These are phyloP conservation scores for Myxocyprinus asiaticus DNA, from an alignment of 2,113 vertebrate genomes.

Conservation along the genomic window DNA sequence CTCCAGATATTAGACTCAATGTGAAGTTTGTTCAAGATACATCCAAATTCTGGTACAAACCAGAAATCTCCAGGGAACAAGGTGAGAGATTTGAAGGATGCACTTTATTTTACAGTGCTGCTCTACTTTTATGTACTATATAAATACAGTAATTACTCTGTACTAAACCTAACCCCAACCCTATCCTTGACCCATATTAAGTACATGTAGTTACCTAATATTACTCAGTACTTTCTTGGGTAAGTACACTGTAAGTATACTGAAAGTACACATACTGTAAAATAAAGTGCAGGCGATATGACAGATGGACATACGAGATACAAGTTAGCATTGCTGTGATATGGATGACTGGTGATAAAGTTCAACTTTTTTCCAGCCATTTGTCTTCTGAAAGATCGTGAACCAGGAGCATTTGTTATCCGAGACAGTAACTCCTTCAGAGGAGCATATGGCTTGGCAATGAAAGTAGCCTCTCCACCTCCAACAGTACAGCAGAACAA, in stretches of 20 bases:
- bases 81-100: slow-evolving; percentile 69
- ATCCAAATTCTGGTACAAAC: slow-evolving; percentile 98
- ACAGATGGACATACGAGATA: too few relatives aligned
- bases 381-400: slow-evolving; percentile 87
- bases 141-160: too few relatives aligned
- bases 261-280: too few relatives aligned
- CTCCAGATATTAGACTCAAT: slow-evolving; percentile 90
- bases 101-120: too few relatives aligned
- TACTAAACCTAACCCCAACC: too few relatives aligned
- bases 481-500: slow-evolving; percentile 90
- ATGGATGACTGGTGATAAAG: neutral
- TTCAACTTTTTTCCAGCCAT: slow-evolving; percentile 78
- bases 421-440: slow-evolving; percentile 97
- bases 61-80: slow-evolving; percentile 95
- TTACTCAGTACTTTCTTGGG: too few relatives aligned
- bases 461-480: slow-evolving; percentile 97
- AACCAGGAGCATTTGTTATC: slow-evolving; percentile 94
- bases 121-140: too few relatives aligned
- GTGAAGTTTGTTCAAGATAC: slow-evolving; percentile 99
- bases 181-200: too few relatives aligned
- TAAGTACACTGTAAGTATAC: too few relatives aligned
- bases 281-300: too few relatives aligned
- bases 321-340: neutral
- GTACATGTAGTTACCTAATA: too few relatives aligned
- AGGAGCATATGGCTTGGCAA: slow-evolving; percentile 93